These are phyloP conservation scores for Clarias fuscus DNA, from an alignment of 2,797 vertebrate species.

Conservation along the genomic window DNA sequence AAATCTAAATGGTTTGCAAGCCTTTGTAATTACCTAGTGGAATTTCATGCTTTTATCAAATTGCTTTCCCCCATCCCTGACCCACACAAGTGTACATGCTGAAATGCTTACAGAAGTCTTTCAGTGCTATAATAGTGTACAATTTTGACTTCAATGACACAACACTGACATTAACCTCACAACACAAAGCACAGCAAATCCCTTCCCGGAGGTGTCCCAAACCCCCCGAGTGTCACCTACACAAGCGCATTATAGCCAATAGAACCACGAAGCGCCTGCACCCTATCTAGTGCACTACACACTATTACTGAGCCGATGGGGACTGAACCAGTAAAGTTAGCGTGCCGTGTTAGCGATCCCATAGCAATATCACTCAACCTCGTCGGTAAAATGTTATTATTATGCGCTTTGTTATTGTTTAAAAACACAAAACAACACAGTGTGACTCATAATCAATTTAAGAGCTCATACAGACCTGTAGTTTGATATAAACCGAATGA, in stretches of 20 bases:
- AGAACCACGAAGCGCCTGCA: background rate
- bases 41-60: background rate
- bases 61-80: background rate
- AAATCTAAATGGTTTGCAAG: background rate
- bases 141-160: background rate
- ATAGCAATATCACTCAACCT: background rate
- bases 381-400: background rate
- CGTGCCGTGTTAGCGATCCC: background rate
- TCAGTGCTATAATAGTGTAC: background rate
- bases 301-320: background rate
- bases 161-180: background rate
- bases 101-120: background rate
- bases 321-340: constrained; percentile 7
- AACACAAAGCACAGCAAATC: constrained; percentile 6
- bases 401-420: background rate
- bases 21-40: background rate
- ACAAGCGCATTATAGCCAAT: background rate
- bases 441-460: background rate
- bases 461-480: constrained; percentile 23
- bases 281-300: background rate
- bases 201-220: background rate
- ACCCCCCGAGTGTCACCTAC: background rate
- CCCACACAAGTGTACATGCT: background rate
- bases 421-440: background rate
- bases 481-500: background rate